These are phyloP conservation scores for Rhinoderma darwinii DNA, from an alignment of 2,113 vertebrate species.

Conservation along the genomic window DNA sequence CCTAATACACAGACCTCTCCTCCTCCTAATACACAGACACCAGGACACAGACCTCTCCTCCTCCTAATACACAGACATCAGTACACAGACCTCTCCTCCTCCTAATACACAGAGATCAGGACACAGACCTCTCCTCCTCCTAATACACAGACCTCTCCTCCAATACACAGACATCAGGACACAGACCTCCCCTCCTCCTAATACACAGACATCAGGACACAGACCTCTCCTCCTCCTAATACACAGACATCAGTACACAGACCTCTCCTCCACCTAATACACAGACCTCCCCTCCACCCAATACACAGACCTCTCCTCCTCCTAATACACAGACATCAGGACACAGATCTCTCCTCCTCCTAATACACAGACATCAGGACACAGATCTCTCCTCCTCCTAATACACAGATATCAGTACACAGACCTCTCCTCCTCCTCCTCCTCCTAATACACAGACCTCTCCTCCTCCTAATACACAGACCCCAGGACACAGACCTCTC, in stretches of 20 bases:
- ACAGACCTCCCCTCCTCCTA: constrained; percentile 5
- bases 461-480: neutral
- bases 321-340: constrained; percentile 3
- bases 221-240: constrained; percentile 6
- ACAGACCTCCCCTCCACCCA: neutral
- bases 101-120: neutral
- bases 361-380: constrained; percentile 1
- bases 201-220: constrained; percentile 13
- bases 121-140: neutral
- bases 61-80: constrained; percentile 12
- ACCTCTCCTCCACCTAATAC: constrained; percentile 6
- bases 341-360: neutral
- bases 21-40: constrained; percentile 4
- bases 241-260: neutral
- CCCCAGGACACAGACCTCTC: neutral
- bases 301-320: neutral
- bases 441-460: neutral
- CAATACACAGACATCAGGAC: constrained; percentile 9
- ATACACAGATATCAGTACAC: neutral
- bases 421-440: neutral
- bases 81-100: constrained; percentile 1
- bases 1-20: constrained; percentile 1
- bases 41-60: neutral
- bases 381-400: neutral
- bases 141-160: neutral